A percentile compares a stretch with the other conserved stretches of the same genome.
These are phyloP conservation scores for Serrognathus titanus DNA, from an alignment of 2,888 invertebrate genomes.

Conservation along the genomic window DNA sequence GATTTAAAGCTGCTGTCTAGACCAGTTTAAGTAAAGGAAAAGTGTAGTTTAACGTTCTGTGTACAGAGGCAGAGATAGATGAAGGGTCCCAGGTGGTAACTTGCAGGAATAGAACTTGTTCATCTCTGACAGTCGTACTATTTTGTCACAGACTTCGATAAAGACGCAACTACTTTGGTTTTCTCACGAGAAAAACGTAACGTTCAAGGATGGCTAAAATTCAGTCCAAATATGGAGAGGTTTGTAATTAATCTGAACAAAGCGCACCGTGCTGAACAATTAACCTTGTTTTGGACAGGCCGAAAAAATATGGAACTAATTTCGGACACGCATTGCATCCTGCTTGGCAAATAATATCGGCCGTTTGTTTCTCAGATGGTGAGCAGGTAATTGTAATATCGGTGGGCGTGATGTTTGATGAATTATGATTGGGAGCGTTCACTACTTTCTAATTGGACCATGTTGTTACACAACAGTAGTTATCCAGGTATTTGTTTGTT, in stretches of 20 bases:
- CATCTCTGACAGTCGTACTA: not conserved
- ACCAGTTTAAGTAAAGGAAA: not conserved
- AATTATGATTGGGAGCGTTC: slow-evolving; percentile 13
- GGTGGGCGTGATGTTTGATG: slow-evolving; percentile 15
- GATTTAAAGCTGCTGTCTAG: no score
- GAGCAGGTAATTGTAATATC: not conserved
- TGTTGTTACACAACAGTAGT: slow-evolving; percentile 6
- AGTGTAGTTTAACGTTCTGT: not conserved
- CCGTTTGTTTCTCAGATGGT: not conserved
- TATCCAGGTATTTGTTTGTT: slow-evolving; percentile 8
- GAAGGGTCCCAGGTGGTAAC: not conserved
- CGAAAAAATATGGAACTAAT: no score
- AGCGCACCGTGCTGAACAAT: no score
- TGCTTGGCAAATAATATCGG: not conserved
- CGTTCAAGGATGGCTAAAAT: no score
- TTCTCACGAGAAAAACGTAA: no score
- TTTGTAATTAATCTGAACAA: no score
- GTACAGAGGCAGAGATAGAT: not conserved
- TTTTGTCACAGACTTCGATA: not conserved
- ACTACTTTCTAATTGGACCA: slow-evolving; percentile 14
- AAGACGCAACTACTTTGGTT: not conserved
- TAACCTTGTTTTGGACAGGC: no score
- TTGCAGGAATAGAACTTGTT: not conserved
- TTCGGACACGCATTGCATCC: not conserved
- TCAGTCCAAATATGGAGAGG: no score